These are phyloP conservation scores for Sitta carolinensis DNA, from an alignment of 2,797 vertebrate genomes.

Conservation along the genomic window DNA sequence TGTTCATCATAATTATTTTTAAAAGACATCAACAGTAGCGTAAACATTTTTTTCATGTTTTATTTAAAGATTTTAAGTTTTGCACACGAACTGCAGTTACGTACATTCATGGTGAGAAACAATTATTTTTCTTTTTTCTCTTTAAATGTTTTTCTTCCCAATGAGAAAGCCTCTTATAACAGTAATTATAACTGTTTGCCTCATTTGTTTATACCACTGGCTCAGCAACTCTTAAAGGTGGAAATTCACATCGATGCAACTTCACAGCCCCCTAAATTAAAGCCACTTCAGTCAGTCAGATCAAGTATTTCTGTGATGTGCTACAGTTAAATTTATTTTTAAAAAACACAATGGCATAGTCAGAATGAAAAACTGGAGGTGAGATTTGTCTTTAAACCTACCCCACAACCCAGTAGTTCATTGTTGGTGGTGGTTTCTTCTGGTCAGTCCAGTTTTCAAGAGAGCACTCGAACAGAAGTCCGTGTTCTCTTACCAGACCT, in stretches of 20 bases:
- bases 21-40: accelerated
- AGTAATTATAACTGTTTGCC: not conserved
- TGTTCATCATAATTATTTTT: not conserved
- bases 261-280: not conserved
- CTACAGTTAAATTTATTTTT: not conserved
- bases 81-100: not conserved
- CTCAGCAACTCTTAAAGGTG: not conserved
- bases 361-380: not conserved
- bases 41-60: not conserved
- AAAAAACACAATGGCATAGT: not conserved
- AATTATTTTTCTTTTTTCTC: not conserved
- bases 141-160: not conserved
- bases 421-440: conserved; percentile 87
- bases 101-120: not conserved
- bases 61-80: not conserved
- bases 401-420: conserved; percentile 98
- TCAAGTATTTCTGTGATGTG: not conserved
- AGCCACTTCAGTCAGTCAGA: not conserved
- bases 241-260: not conserved
- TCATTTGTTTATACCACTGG: not conserved
- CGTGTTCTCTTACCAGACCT: conserved; percentile 87
- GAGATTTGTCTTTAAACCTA: conserved; percentile 62
- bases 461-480: conserved; percentile 92
- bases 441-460: conserved; percentile 91
- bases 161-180: not conserved